Percentiles rank a stretch among this genome's conserved stretches.
phyloP scores from a whole-genome alignment of 1,140 invertebrate genomes.

The Platyscapa corneri region DNA sequence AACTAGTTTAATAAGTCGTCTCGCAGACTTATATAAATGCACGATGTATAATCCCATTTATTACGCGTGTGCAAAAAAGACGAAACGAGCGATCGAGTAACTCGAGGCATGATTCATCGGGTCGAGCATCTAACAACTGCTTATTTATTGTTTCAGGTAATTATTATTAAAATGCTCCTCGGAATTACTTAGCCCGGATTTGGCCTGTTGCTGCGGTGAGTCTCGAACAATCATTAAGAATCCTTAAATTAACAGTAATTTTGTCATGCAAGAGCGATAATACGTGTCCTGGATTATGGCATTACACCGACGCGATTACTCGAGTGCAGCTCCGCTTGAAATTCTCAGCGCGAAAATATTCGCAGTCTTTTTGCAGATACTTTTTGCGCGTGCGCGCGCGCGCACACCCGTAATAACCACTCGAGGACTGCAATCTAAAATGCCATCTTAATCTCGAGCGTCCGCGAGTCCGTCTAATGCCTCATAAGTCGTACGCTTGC shows the following conservation, averaged over 20 bases:
- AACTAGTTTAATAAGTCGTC: neutral
- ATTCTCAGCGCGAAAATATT: neutral
- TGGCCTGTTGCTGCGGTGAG: too few species aligned
- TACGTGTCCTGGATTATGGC: too few species aligned
- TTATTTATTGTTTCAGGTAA: conserved; percentile 4
- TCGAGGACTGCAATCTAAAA: neutral
- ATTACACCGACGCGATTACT: too few species aligned
- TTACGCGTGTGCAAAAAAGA: neutral
- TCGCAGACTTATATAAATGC: neutral
- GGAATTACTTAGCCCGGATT: too few species aligned
- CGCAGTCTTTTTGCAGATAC: neutral
- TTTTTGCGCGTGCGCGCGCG: too few species aligned
- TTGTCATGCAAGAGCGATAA: neutral
- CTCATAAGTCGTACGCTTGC: neutral
- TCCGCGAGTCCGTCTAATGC: neutral
- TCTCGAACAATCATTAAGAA: too few species aligned
- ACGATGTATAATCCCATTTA: neutral
- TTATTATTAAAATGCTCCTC: neutral
- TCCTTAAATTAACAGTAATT: neutral
- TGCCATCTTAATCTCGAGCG: neutral
- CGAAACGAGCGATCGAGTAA: neutral
- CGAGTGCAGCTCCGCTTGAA: too few species aligned
- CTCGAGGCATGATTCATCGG: neutral
- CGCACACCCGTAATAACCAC: neutral
- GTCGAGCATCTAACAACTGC: neutral